Evolutionary conservation across 2,797 vertebrate species (phyloP).

Genomic region (Pyrocephalus nanus): DNA sequence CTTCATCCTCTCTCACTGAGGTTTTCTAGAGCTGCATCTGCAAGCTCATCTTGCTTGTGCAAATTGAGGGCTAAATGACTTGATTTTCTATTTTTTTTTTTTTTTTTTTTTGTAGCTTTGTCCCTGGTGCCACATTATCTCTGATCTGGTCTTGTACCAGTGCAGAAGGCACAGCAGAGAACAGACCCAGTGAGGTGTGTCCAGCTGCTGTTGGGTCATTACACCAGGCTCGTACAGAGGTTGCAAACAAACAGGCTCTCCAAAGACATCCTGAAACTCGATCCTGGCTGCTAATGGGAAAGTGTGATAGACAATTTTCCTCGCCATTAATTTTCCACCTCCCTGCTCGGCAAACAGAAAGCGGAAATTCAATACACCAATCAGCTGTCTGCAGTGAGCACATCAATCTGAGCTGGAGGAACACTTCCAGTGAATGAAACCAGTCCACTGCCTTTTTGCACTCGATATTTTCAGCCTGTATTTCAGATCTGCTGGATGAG

Average conservation of each 20-base stretch:
- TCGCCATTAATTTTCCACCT: background rate
- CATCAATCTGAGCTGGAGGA: background rate
- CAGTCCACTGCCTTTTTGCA: background rate
- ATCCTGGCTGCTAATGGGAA: background rate
- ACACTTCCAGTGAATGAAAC: background rate
- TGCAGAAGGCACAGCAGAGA: background rate
- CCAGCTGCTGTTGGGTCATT: background rate
- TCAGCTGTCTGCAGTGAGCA: background rate
- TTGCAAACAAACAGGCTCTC: background rate
- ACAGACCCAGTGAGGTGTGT: background rate
- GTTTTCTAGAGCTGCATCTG: background rate
- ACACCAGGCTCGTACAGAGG: background rate
- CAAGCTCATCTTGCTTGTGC: background rate
- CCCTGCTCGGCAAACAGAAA: background rate
- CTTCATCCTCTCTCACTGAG: background rate
- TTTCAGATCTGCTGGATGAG: background rate
- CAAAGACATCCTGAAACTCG: background rate
- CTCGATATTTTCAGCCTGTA: background rate
- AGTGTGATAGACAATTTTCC: background rate
- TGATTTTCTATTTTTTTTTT: background rate
- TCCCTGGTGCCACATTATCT: background rate
- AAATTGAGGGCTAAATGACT: background rate
- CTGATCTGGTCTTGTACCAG: background rate
- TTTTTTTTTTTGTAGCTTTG: background rate
- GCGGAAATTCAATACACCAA: background rate